Evolutionary conservation across 2,888 invertebrate genomes (phyloP).

Genomic region (Spatulosminthurus flaviceps): DNA sequence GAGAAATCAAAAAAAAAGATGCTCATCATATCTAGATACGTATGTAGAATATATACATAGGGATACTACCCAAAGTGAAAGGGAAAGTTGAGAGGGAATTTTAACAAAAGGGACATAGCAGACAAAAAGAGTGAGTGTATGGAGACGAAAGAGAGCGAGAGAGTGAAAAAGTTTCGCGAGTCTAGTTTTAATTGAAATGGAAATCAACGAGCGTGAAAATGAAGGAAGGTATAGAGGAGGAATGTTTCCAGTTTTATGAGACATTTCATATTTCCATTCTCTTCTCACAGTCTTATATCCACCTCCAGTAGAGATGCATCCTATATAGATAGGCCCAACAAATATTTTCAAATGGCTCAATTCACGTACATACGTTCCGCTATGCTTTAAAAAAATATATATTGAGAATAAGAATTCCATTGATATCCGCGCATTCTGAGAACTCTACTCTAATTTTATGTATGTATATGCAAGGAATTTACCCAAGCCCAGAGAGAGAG

Average conservation of each 20-base stretch:
- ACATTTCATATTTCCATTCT: constrained; percentile 15
- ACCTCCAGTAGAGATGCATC: no score
- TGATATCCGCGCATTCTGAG: no score
- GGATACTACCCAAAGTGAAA: neutral
- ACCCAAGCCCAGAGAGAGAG: no score
- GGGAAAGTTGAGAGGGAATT: neutral
- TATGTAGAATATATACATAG: neutral
- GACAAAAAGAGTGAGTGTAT: neutral
- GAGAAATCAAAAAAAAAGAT: neutral
- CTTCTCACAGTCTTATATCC: neutral
- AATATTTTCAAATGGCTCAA: no score
- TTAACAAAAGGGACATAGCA: neutral
- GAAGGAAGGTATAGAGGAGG: constrained; percentile 39
- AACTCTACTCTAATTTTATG: no score
- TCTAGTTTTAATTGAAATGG: constrained; percentile 51
- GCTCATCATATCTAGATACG: neutral
- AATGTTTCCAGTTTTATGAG: constrained; percentile 30
- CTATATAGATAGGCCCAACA: neutral
- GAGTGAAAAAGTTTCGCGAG: constrained; percentile 43
- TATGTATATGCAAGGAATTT: no score
- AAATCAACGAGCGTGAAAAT: constrained; percentile 40
- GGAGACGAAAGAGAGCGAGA: neutral
- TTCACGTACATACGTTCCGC: no score
- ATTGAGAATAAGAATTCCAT: no score
- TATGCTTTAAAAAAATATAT: no score